Percentiles rank a stretch among this genome's conserved stretches.
These are phyloP conservation scores for Orthonevra nobilis DNA, from an alignment of 2,888 invertebrate species.

Conservation along the genomic window DNA sequence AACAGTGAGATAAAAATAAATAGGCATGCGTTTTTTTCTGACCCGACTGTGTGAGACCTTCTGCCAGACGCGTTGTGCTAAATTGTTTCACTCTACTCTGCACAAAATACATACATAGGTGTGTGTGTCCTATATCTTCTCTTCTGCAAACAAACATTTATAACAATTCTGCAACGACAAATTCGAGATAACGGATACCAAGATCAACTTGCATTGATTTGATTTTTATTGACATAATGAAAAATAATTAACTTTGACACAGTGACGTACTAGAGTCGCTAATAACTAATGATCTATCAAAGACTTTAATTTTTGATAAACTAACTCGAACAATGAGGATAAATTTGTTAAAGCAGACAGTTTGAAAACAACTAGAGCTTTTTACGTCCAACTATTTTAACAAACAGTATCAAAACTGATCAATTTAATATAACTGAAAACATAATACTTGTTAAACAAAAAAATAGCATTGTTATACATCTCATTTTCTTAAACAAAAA, in stretches of 20 bases:
- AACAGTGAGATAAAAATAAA: slow-evolving; percentile 43
- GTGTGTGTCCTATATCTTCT: slow-evolving; percentile 45
- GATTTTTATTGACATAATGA: slow-evolving; percentile 4
- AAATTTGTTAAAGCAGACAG: slow-evolving; percentile 43
- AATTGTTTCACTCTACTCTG: slow-evolving; percentile 54
- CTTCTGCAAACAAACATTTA: slow-evolving; percentile 46
- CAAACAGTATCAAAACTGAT: slow-evolving; percentile 41
- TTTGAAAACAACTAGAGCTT: slow-evolving; percentile 51
- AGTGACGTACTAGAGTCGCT: slow-evolving; percentile 12
- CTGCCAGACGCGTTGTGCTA: slow-evolving; percentile 44
- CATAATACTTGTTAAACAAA: slow-evolving; percentile 42
- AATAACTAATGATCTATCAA: slow-evolving; percentile 14
- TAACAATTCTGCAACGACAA: slow-evolving; percentile 49
- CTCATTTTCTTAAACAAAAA: slow-evolving; percentile 44
- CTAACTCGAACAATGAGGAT: slow-evolving; percentile 20
- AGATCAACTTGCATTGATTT: slow-evolving; percentile 17
- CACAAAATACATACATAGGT: slow-evolving; percentile 31
- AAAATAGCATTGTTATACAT: slow-evolving; percentile 26
- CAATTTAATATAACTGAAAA: slow-evolving; percentile 26
- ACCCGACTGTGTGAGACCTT: slow-evolving; percentile 37
- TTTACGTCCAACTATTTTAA: slow-evolving; percentile 17
- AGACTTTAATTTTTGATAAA: slow-evolving; percentile 18
- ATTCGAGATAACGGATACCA: slow-evolving; percentile 26
- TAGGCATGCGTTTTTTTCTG: slow-evolving; percentile 62
- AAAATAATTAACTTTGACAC: slow-evolving; percentile 7